Conservation (phyloP, 2,888 invertebrate genomes). For the Diarsia rubi region DNA sequence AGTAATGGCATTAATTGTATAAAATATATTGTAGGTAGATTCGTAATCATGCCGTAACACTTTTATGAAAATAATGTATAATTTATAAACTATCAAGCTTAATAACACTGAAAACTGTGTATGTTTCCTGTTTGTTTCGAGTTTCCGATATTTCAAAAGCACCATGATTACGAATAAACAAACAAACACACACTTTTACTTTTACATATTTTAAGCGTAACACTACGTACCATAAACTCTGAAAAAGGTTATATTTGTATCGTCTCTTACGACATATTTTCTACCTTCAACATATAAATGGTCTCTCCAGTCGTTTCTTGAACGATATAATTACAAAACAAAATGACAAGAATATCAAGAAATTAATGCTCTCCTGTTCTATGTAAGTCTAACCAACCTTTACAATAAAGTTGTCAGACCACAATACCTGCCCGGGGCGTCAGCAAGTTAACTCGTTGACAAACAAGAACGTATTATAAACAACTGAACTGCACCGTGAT, state of each 20-base stretch:
- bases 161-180: too few species aligned
- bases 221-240: not conserved
- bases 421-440: not conserved
- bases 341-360: not conserved
- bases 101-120: too few species aligned
- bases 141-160: too few species aligned
- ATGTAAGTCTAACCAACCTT: not conserved
- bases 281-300: not conserved
- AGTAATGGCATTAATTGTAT: not conserved
- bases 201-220: not conserved
- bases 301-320: not conserved
- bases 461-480: constrained; percentile 58
- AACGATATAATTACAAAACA: not conserved
- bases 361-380: not conserved
- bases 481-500: constrained; percentile 76
- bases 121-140: too few species aligned
- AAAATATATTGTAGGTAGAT: not conserved
- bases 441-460: constrained; percentile 61
- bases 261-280: not conserved
- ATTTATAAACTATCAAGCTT: not conserved
- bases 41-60: not conserved
- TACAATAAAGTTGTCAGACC: constrained; percentile 24
- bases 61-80: not conserved
- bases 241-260: not conserved
- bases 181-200: too few species aligned